Base-by-base conservation (phyloP, 2,797 vertebrate species). In the Tangara arthus region DNA sequence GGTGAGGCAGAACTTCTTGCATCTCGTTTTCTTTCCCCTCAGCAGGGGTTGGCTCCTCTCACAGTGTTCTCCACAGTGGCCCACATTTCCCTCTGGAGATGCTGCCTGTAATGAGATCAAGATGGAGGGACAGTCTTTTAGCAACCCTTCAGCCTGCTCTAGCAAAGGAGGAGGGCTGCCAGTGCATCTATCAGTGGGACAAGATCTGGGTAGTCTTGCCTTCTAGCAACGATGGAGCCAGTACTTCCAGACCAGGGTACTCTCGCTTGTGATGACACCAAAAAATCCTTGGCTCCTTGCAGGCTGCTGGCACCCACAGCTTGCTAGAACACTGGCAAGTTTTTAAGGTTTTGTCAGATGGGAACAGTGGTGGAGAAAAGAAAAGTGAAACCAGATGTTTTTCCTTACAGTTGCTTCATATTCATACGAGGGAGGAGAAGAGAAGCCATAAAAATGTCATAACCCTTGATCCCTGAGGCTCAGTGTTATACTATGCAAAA, bases 341-440 rank as follows among this genome's bases (percentile, higher is more conserved):
- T 77, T 91, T n/a, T 70, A 91, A 70, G 66, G 70, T 96, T 97
- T 97, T 97, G 97, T 98, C 97, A 97, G 95, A 97, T 96, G 97
- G 90, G 96, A 98, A 85, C 94, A 89, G 93, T 82, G 93, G 96
- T 91, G 86, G 95, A 95, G 97, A 95, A 95, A 96, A 97, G 85
- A 97, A 97, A 98, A 98, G 96, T 97, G 96, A 98, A 98, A 98
- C 95, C 98, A 98, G 97, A 98, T 98, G 98, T 98, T 97, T 91
- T 92, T 95, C 91, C 95, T 94, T 96, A 92, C 82, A 30, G 96
- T 97, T 97, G 96, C 94, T 97, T 97, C 95, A 93, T 93, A 96
- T 96, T 96, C 64, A 24, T 76, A 78, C 72, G 76, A 49, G 80
- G 87, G 90, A 96, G 91, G 92, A 64, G 71, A 93, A 93, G 87